These are phyloP conservation scores for Anthopleura sola DNA, from an alignment of 64 coral and sea anemone species.

Conservation along the genomic window DNA sequence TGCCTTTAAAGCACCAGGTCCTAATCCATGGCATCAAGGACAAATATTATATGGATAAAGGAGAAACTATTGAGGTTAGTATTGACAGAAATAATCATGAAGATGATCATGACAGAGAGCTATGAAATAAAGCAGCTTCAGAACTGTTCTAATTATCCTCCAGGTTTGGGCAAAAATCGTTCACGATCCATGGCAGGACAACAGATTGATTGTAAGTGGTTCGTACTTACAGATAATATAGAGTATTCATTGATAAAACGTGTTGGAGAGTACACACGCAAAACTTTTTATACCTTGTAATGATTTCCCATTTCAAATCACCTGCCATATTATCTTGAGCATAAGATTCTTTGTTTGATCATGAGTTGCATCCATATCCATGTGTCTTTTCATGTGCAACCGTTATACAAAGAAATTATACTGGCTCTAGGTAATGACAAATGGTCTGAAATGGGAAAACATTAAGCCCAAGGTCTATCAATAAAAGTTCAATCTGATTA, in stretches of 20 bases:
- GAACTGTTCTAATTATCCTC: not conserved
- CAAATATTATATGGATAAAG: constrained; percentile 56
- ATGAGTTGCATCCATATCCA: not conserved
- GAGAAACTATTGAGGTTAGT: constrained; percentile 59
- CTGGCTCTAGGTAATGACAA: no score
- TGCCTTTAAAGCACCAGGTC: constrained; percentile 48
- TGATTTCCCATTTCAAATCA: no score
- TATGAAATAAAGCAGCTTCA: not conserved
- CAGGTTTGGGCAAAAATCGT: constrained; percentile 70
- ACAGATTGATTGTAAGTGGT: constrained; percentile 71
- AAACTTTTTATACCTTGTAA: no score
- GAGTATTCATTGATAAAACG: not conserved
- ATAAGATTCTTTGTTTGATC: no score
- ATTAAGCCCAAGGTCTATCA: no score
- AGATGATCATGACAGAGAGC: not conserved
- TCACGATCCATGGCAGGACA: constrained; percentile 77
- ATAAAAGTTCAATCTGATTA: no score
- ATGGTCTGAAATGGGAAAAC: not conserved
- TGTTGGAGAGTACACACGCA: not conserved
- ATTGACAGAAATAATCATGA: no score
- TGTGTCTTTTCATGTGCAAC: not conserved
- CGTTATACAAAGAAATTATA: no score
- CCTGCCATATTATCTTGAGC: no score
- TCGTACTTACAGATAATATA: constrained; percentile 18
- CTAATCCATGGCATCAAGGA: constrained; percentile 45